phyloP scores from a whole-genome alignment of 2,888 invertebrate species.

The Drosophila eohydei region DNA sequence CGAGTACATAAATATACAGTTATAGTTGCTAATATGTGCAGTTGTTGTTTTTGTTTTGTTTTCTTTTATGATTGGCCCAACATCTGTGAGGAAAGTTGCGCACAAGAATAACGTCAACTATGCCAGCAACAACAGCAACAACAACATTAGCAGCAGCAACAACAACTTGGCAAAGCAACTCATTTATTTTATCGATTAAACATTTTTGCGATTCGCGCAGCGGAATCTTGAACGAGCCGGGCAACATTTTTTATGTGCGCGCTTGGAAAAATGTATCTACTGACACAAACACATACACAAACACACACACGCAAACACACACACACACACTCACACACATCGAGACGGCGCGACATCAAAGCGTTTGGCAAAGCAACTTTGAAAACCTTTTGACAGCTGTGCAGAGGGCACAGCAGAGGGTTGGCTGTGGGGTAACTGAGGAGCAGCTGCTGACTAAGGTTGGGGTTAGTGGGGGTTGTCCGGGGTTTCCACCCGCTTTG shows the following conservation, averaged over 20 bases:
- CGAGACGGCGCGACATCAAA: conserved; percentile 71
- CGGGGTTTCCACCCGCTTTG: conserved; percentile 45
- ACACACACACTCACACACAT: conserved; percentile 29
- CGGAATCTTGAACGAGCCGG: conserved; percentile 71
- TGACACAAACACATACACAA: conserved; percentile 62
- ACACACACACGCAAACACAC: conserved; percentile 25
- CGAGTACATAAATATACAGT: conserved; percentile 69
- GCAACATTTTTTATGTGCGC: conserved; percentile 60
- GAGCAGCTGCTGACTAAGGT: background rate
- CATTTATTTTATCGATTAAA: conserved; percentile 84
- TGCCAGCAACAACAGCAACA: conserved; percentile 43
- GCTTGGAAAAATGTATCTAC: conserved; percentile 75
- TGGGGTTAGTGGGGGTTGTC: background rate
- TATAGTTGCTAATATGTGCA: conserved; percentile 38
- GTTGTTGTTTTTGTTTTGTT: conserved; percentile 7
- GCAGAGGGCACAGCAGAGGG: conserved; percentile 24
- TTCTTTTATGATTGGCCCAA: conserved; percentile 59
- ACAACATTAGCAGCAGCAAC: conserved; percentile 25
- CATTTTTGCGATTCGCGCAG: conserved; percentile 82
- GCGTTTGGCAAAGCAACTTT: conserved; percentile 72
- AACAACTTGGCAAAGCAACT: conserved; percentile 70
- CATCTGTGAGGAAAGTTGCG: conserved; percentile 60
- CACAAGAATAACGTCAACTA: conserved; percentile 73
- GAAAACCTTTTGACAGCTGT: conserved; percentile 79
- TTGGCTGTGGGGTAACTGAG: conserved; percentile 10